Evolutionary conservation across 2,797 vertebrate species (phyloP).

Genomic region (Glossophaga mutica): DNA sequence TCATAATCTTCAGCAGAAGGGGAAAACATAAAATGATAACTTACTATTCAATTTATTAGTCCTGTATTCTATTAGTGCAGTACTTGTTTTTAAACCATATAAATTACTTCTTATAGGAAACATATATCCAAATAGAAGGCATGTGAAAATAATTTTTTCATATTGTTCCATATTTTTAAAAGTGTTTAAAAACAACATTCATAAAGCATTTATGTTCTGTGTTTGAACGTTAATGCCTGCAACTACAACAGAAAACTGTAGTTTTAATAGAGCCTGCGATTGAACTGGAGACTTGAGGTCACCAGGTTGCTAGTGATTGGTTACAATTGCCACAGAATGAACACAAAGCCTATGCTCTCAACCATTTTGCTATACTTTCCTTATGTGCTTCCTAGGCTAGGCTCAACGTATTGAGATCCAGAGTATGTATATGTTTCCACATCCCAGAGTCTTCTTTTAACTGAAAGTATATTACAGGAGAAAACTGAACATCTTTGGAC

Average conservation of each 20-base stretch:
- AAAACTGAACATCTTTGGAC: background rate
- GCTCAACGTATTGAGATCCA: background rate
- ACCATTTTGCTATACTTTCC: background rate
- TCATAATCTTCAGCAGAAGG: background rate
- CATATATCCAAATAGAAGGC: background rate
- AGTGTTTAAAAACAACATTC: conserved; percentile 41
- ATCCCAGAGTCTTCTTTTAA: background rate
- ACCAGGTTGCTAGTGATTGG: background rate
- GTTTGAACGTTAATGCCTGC: conserved; percentile 64
- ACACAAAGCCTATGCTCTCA: background rate
- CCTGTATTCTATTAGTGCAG: background rate
- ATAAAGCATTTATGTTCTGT: conserved; percentile 56
- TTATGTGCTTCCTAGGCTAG: background rate
- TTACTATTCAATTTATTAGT: background rate
- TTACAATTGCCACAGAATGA: background rate
- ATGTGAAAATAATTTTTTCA: background rate
- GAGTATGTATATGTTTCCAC: background rate
- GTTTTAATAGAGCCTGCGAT: conserved; percentile 46
- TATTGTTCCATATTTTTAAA: conserved; percentile 54
- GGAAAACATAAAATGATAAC: background rate
- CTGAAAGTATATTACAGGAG: background rate
- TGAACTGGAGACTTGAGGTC: background rate
- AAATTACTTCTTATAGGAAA: background rate
- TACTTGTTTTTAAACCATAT: conserved; percentile 7
- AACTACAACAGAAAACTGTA: conserved; percentile 51